These are phyloP conservation scores for Carabus problematicus DNA, from an alignment of 2,888 invertebrate genomes.

Conservation along the genomic window DNA sequence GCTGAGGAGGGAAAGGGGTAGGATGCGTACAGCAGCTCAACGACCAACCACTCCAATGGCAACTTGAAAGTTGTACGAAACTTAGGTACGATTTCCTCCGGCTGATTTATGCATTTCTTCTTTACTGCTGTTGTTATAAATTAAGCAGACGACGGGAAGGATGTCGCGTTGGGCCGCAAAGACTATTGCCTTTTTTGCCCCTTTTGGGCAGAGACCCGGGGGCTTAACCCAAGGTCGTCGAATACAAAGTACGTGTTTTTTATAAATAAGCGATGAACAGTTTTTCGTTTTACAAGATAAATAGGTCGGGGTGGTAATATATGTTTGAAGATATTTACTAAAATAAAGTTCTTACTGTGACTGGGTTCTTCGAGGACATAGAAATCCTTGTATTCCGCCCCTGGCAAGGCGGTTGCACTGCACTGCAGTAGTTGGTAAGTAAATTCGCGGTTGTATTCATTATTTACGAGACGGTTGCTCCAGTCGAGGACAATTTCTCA, in stretches of 20 bases:
- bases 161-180: conserved; percentile 34
- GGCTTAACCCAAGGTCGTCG: too few species aligned
- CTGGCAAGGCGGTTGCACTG: too few species aligned
- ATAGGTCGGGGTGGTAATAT: too few species aligned
- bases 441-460: conserved; percentile 11
- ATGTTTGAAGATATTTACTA: too few species aligned
- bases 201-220: neutral
- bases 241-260: too few species aligned
- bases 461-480: conserved; percentile 28
- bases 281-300: too few species aligned
- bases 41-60: conserved; percentile 30
- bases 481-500: conserved; percentile 49
- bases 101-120: conserved; percentile 40
- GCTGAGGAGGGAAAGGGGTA: neutral
- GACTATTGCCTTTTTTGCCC: conserved; percentile 40
- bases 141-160: conserved; percentile 38
- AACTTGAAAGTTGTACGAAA: conserved; percentile 23
- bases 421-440: neutral
- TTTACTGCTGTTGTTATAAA: conserved; percentile 41
- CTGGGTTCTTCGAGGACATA: too few species aligned
- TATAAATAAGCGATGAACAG: too few species aligned
- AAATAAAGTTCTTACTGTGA: too few species aligned
- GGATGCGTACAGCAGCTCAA: conserved; percentile 1
- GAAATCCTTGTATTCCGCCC: too few species aligned
- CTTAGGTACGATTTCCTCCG: conserved; percentile 37